Conservation (phyloP, 2,888 invertebrate species). For the Ryuthela nishihirai region DNA sequence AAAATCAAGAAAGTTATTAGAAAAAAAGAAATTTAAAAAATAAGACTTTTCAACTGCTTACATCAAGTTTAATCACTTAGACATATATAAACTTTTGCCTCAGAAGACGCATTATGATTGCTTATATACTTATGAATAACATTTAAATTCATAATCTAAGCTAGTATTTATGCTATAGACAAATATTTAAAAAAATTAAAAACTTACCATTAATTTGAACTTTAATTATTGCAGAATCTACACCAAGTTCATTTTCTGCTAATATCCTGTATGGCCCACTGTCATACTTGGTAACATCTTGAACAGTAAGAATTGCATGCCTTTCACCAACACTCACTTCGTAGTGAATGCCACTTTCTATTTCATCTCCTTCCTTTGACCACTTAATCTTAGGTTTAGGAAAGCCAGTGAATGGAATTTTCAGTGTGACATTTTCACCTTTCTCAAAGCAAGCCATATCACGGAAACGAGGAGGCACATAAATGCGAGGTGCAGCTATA, state of each 20-base stretch:
- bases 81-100: too few relatives aligned
- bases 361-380: slow-evolving; percentile 89
- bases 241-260: slow-evolving; percentile 94
- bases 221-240: slow-evolving; percentile 89
- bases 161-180: background rate
- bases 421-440: slow-evolving; percentile 92
- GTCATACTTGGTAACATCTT: slow-evolving; percentile 88
- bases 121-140: too few relatives aligned
- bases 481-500: slow-evolving; percentile 95
- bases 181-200: background rate
- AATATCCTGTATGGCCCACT: slow-evolving; percentile 93
- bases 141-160: too few relatives aligned
- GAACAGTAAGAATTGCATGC: slow-evolving; percentile 91
- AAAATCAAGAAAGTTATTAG: too few relatives aligned
- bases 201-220: slow-evolving; percentile 66
- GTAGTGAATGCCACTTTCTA: slow-evolving; percentile 87
- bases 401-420: slow-evolving; percentile 97
- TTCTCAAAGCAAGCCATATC: slow-evolving; percentile 97
- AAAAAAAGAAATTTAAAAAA: too few relatives aligned
- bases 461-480: slow-evolving; percentile 95
- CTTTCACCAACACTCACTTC: slow-evolving; percentile 80
- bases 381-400: slow-evolving; percentile 92
- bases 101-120: too few relatives aligned
- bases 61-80: too few relatives aligned
- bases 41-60: too few relatives aligned